Base-by-base conservation (phyloP, 2,797 vertebrate genomes). In the Neosalanx taihuensis region DNA sequence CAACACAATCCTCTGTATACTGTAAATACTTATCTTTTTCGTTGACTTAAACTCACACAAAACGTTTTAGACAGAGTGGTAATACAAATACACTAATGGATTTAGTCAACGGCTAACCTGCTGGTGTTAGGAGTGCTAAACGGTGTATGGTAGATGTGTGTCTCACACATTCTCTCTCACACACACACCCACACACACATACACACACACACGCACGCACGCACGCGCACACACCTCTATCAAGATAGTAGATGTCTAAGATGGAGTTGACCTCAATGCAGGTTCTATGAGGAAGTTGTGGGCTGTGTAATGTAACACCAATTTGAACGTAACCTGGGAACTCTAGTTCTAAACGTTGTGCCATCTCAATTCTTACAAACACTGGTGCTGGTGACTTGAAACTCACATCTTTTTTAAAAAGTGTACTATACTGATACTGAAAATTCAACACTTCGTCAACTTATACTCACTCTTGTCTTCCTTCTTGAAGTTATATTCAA, bases 351-450 rank as follows among this genome's bases (percentile, higher is more conserved):
- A 68, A 68, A 59, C 26, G 15, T 66, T 15, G 33, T 37, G 31
- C 58, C 49, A 57, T 57, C 23, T 33, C 15, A 71, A 13, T 46
- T 46, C 51, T 56, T 56, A 71, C 67, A n/a, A 18, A 67, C 6
- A 37, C 33, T 20, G 30, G 10, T 23, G 6, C 17, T 71, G 31
- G 46, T 69, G 57, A 63, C 13, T 71, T 67, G 73, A 74, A 72
- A 74, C 56, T 58, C 76, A 70, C 72, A 76, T 72, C 64, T 72
- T 53, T 30, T 63, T 66, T 68, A 23, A 70, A 72, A 41, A 60
- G 51, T 58, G 74, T 81, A 70, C 74, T 76, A 75, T 74, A 75
- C 69, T 35, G 64, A 77, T 60, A 76, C 46, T 46, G 72, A 17
- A 66, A 68, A 61, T 82, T 66, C 20, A 56, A n/a, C 64, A 62